Base-by-base conservation (phyloP, 2,113 vertebrate species). In the Scomber japonicus region DNA sequence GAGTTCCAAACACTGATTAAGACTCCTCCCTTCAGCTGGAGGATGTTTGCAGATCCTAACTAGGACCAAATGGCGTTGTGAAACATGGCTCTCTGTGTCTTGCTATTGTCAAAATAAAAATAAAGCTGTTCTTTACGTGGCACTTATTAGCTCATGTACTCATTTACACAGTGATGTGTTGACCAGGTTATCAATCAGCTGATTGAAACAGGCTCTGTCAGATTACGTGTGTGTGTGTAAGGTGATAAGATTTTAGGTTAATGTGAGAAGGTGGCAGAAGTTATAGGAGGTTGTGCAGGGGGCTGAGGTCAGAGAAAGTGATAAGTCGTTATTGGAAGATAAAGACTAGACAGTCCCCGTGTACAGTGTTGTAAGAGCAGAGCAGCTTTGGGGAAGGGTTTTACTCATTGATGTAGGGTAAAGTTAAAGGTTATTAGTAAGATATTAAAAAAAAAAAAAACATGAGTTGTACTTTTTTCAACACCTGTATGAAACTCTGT, bases 1-100 rank as follows among this genome's bases (percentile, higher is more conserved):
- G 61, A 88, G 83, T 89, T 90, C 87, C 87, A 91, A 93, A 88
- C 85, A 75, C 80, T 88, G 89, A 92, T 91, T 89, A 55, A 68
- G 79, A 48, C 75, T 57, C 81, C 74, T 66, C 68, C 68, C 50
- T 60, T 73, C 19, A 54, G 72, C 66, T 66, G 63, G 54, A 76
- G 71, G 65, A 84, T 77, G 75, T 88, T 87, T 83, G 70, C 40
- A 13, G 55, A 75, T 60, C 31, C 59, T 90, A 89, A 91, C 68
- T 49, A 61, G 71, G 66, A 85, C 83, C 85, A 87, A 84, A 88
- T 84, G 88, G 54, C 19, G 24, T 9, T 65, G 15, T 27, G 71
- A 78, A 17, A 30, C 21, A 0, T 0, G 2, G 11, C 10, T 74
- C 72, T 62, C 51, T 35, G 0, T 12, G 49, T 66, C 40, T 57